Base-by-base conservation (phyloP, 2,113 vertebrate genomes). In the Paratilapia polleni region DNA sequence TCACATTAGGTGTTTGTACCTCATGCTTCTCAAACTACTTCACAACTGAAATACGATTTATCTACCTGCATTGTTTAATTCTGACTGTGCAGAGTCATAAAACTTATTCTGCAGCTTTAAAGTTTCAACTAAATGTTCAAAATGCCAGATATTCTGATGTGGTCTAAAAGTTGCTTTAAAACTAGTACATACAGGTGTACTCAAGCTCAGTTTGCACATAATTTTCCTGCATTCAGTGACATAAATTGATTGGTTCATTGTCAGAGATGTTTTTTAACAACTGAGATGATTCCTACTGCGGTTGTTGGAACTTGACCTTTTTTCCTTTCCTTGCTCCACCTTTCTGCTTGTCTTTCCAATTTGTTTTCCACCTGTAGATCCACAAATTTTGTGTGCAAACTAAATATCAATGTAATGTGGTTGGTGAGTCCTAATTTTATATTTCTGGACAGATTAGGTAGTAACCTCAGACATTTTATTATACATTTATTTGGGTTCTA, bases 291-390 rank as follows among this genome's bases (percentile, higher is more conserved):
- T 54, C 47, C 47, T 22, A 36, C 28, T 62, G 34, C 19, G 34
- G 75, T 59, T 77, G 54, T 49, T 87, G 17, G 34, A 78, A 86
- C 81, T 41, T 77, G 66, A 80, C 28, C 52, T 31, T 54, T 66
- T 12, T 31, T 41, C 22, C 59, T 54, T 81, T 47, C 3, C 4
- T 17, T 19, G 20, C 28, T 81, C 59, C 81, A 66, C 63, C 20
- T 73, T 73, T 34, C 52, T 73, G 47, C 47, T 54, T 20, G 11
- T 54, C 31, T 73, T 73, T 31, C 17, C 10, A n/a, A n/a, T 52
- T 52, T n/a, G 17, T 73, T 73, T 54, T 54, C 11, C 24, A 15
- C 15, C 54, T 74, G 63, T 43, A 74, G 28, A 26, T 43, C 2
- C 26, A 28, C 2, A 77, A 9, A 56, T 13, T 66, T 28, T 61